phyloP scores from a whole-genome alignment of 2,113 vertebrate species.

The Lichenostomus cassidix region DNA sequence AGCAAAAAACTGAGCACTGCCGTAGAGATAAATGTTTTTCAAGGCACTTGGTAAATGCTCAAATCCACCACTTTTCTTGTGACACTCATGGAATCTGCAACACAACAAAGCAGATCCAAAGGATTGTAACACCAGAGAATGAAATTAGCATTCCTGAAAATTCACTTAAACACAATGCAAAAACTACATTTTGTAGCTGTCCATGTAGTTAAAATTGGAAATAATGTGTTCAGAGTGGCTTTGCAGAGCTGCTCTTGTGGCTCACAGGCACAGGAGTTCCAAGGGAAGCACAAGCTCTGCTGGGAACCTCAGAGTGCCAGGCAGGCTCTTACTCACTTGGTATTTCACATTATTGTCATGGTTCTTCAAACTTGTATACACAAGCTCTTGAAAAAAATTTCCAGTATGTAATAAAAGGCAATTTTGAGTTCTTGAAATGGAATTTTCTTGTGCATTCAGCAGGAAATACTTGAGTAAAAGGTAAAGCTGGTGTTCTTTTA shows the following conservation, averaged over 20 bases:
- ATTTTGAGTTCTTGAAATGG: not conserved
- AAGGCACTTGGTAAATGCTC: conserved; percentile 31
- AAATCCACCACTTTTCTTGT: not conserved
- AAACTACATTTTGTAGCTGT: not conserved
- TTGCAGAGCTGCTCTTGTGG: not conserved
- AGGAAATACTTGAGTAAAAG: not conserved
- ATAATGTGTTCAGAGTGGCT: not conserved
- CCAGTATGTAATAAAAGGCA: conserved; percentile 49
- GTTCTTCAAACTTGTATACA: conserved; percentile 11
- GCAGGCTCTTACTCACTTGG: not conserved
- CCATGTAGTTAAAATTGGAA: not conserved
- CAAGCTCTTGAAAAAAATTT: not conserved
- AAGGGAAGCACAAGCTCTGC: not conserved
- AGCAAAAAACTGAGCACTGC: conserved; percentile 31
- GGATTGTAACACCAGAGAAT: not conserved
- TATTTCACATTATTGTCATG: not conserved
- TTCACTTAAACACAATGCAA: not conserved
- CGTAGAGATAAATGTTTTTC: not conserved
- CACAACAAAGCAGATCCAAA: not conserved
- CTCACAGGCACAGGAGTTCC: not conserved
- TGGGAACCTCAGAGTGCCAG: not conserved
- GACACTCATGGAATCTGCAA: not conserved
- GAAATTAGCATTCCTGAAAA: not conserved
- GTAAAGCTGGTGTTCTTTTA: not conserved
- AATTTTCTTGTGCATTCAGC: conserved; percentile 22